Base-by-base conservation (phyloP, 64 coral and sea anemone genomes). In the Stylophora pistillata region DNA sequence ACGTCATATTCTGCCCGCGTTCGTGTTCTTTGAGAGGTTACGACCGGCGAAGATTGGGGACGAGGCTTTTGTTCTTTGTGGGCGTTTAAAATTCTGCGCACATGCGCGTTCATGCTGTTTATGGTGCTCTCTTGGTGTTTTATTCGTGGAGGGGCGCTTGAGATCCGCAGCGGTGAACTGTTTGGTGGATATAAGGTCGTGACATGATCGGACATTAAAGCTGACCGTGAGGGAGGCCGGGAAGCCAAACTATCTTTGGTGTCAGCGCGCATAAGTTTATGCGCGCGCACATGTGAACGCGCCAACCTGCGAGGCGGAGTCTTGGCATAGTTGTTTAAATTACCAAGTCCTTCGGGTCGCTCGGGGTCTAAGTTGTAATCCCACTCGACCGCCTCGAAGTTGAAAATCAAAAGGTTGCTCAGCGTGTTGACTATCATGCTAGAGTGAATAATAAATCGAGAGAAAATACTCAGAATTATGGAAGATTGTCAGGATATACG, bases 391-490 rank as follows among this genome's bases (percentile, higher is more conserved):
- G 90, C 70, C 85, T 99, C 97, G 54, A 99, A 99, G 91, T 99
- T 99, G 72, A 99, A 93, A 23, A 99, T 92, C 30, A 99, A 82
- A 33, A 99, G 78, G 32, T 99, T 99, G 73, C 97, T 99, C 1
- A 93, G 55, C 0, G 97, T 99, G 88, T 99, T 99, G 15, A 99
- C 86, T 20, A 99, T 91, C 77, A 99, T 95, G 72, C 97, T 99
- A 74, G 4, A 89, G 27, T 68, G 54, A 86, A 27, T 65, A 0
- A 12, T 65, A n/a, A 66, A 73, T 82, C 30, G 7, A 85, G 28
- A 79, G 9, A 41, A 16, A 63, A 52, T 12, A 32, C 12, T 20
- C 9, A 57, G 55, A 72, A 68, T 47, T 33, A 47, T 47, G 55
- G 23, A 55, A 73, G 18, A n/a, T 2, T 7, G 17, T 16, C 13